phyloP scores from a whole-genome alignment of 1,140 invertebrate genomes.

The Diachasmimorpha longicaudata region DNA sequence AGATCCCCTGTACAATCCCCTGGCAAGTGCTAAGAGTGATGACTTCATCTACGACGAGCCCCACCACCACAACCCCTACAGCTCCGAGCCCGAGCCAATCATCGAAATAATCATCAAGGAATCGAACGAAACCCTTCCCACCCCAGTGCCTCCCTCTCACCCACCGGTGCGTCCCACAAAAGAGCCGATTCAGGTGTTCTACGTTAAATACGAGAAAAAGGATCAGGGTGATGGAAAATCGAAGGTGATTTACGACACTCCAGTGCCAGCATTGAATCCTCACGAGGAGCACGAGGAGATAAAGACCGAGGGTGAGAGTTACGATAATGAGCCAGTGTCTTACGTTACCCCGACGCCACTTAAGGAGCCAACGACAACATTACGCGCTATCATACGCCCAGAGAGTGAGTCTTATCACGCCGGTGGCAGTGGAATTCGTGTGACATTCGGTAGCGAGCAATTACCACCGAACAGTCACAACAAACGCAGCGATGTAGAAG shows the following conservation, averaged over 20 bases:
- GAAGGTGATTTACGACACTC: slow-evolving; percentile 77
- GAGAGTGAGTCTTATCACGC: slow-evolving; percentile 80
- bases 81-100: slow-evolving; percentile 80
- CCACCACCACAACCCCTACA: slow-evolving; percentile 64
- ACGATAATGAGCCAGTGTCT: slow-evolving; percentile 53
- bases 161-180: slow-evolving; percentile 70
- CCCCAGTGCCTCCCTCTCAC: slow-evolving; percentile 66
- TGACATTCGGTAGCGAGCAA: slow-evolving; percentile 75
- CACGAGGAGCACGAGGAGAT: slow-evolving; percentile 68
- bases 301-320: slow-evolving; percentile 55
- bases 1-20: slow-evolving; percentile 74
- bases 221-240: slow-evolving; percentile 67
- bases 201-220: slow-evolving; percentile 86
- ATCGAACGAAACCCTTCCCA: slow-evolving; percentile 79
- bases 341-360: slow-evolving; percentile 38
- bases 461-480: slow-evolving; percentile 58
- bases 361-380: slow-evolving; percentile 70
- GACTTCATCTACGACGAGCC: slow-evolving; percentile 57
- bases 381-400: slow-evolving; percentile 81
- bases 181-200: slow-evolving; percentile 87
- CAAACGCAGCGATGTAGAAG: slow-evolving; percentile 55
- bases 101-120: slow-evolving; percentile 92
- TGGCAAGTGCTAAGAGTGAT: slow-evolving; percentile 62
- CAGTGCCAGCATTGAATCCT: slow-evolving; percentile 74
- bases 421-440: slow-evolving; percentile 74